phyloP scores from a whole-genome alignment of 1,140 invertebrate genomes.

The Drosophila cardini region DNA sequence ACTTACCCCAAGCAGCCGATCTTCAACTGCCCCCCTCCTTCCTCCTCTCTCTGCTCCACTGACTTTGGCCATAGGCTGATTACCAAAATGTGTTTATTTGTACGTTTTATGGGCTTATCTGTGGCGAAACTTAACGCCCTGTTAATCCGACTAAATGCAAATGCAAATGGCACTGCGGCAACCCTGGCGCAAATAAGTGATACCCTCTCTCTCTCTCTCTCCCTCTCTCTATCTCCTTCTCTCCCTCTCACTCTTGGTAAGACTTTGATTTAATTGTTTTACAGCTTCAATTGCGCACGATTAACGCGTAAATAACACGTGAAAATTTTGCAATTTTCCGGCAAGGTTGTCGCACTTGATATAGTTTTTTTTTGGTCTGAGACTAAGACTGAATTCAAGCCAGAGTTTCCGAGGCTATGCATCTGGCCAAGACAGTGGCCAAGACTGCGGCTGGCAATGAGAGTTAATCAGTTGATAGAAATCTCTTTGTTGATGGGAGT shows the following conservation, averaged over 20 bases:
- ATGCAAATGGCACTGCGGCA: slow-evolving; percentile 66
- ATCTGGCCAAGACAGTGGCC: slow-evolving; percentile 19
- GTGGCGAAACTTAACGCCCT: slow-evolving; percentile 80
- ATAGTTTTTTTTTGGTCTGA: slow-evolving; percentile 32
- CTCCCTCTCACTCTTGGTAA: slow-evolving; percentile 5
- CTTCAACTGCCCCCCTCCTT: neutral
- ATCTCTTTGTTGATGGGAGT: slow-evolving; percentile 64
- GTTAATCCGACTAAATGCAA: slow-evolving; percentile 77
- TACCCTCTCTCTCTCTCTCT: neutral
- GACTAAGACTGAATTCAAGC: no score
- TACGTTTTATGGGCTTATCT: slow-evolving; percentile 56
- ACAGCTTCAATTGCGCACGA: slow-evolving; percentile 66
- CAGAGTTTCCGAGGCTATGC: slow-evolving; percentile 4
- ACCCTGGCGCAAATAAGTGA: slow-evolving; percentile 75
- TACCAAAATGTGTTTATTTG: slow-evolving; percentile 42
- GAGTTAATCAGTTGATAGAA: slow-evolving; percentile 61
- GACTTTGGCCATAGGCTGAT: slow-evolving; percentile 13
- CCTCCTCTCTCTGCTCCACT: slow-evolving; percentile 12
- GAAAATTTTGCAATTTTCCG: slow-evolving; percentile 78
- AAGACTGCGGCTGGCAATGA: slow-evolving; percentile 60
- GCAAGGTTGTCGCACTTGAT: slow-evolving; percentile 46
- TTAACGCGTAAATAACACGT: slow-evolving; percentile 71
- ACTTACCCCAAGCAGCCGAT: neutral
- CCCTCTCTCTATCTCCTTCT: neutral
- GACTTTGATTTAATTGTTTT: slow-evolving; percentile 56